A percentile compares a stretch with the other conserved stretches of the same genome.
Evolutionary conservation across 2,113 vertebrate genomes (phyloP).

Genomic region (Apeltes quadracus): DNA sequence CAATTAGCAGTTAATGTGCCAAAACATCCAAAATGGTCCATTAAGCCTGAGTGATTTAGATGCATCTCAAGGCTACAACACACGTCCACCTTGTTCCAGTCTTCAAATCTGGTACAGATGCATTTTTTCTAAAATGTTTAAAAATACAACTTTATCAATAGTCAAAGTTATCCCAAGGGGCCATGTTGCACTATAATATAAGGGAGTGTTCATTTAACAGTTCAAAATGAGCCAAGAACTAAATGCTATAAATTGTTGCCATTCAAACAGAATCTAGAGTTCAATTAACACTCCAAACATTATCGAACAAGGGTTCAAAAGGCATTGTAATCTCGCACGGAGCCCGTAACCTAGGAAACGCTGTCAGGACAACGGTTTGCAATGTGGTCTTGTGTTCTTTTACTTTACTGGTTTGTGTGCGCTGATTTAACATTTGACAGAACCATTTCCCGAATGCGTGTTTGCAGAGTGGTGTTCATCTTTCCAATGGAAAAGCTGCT

Average conservation of each 20-base stretch:
- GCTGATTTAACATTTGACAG: slow-evolving; percentile 18
- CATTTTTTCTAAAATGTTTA: too few relatives aligned
- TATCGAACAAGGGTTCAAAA: slow-evolving; percentile 29
- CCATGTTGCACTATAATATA: too few relatives aligned
- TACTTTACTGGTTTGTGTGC: slow-evolving; percentile 28
- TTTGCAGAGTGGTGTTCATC: slow-evolving; percentile 21
- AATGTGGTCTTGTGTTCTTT: slow-evolving; percentile 26
- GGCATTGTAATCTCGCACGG: slow-evolving; percentile 10
- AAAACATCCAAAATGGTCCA: too few relatives aligned
- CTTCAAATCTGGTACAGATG: too few relatives aligned
- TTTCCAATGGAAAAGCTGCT: slow-evolving; percentile 39
- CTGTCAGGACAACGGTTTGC: slow-evolving; percentile 40
- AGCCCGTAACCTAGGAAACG: slow-evolving; percentile 35
- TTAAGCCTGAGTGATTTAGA: too few relatives aligned
- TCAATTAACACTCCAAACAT: neutral
- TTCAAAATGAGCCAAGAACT: neutral
- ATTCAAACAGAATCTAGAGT: neutral
- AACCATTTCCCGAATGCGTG: slow-evolving; percentile 22
- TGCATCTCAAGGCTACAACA: too few relatives aligned
- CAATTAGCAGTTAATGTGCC: too few relatives aligned
- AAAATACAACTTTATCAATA: too few relatives aligned
- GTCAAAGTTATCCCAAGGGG: too few relatives aligned
- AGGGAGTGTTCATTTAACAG: neutral
- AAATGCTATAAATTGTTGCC: neutral
- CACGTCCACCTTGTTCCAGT: too few relatives aligned